Base-by-base conservation (phyloP, 1,140 invertebrate genomes). In the Saccostrea cuccullata region DNA sequence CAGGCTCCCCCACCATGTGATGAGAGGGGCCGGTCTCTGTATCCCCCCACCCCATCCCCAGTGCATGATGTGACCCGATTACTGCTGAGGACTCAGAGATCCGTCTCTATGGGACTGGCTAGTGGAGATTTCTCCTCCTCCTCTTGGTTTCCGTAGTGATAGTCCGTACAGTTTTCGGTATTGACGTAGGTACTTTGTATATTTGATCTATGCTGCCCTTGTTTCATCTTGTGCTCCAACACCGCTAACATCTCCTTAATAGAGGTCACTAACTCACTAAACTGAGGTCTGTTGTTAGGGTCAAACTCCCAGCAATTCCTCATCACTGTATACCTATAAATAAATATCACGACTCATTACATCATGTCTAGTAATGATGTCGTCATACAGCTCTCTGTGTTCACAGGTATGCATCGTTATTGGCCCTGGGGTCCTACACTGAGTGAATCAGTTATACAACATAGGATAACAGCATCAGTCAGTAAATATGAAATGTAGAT, bases 301-400 rank as follows among this genome's bases (percentile, higher is more conserved):
- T 97, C 97, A 13, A 96, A 96, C 67, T 96, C 95, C 98, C 98
- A 99, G 94, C 98, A 98, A 83, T 97, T 96, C 1, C 96, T 91
- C 98, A 99, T 98, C 85, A 98, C 96, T 30, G 97, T 95, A 92
- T 98, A 98, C 60, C 97, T 97, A 90, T 55, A 95, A 89, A 70
- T 26, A 70, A 55, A 30, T 26, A 70, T 67, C 20, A 30, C 26
- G 30, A 15, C 23, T 2, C 26, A 30, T 77, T 77, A 77, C 70
- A 77, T 30, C 70, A 36, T 9, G 13, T 36, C 15, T 30, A 26
- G 30, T 77, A 30, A 77, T 17, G 30, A 13, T 15, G 30, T 36
- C 23, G 11, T 30, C 15, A 30, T 36, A 30, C 70, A 77, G 26
- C 15, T 15, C 30, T 77, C 26, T 30, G 13, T 77, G 70, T 26